Conservation (phyloP, 37 sponge, comb jelly and placozoan species). For the Ephydatia muelleri region DNA sequence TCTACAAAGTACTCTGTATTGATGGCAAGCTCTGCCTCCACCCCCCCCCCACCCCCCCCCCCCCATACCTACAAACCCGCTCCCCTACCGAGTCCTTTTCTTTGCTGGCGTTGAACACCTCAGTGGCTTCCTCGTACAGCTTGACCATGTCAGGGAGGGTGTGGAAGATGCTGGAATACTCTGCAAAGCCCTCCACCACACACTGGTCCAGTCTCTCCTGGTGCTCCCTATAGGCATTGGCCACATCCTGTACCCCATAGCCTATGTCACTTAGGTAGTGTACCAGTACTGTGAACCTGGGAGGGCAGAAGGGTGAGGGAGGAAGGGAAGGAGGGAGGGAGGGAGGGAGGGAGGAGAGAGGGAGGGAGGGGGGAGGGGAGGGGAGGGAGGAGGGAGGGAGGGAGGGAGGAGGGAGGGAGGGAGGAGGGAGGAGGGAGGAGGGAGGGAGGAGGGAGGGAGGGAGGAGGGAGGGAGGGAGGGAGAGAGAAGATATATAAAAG, state of each 20-base stretch:
- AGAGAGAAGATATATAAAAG: not conserved
- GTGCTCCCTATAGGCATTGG: conserved; percentile 18
- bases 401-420: too few species aligned
- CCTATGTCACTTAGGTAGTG: conserved; percentile 49
- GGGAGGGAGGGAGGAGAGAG: not conserved
- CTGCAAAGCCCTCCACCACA: conserved; percentile 35
- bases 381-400: not conserved
- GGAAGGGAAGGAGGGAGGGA: not conserved
- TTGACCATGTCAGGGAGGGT: conserved; percentile 74
- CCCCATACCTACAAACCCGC: not conserved
- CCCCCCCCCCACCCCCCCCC: not conserved
- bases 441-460: not conserved
- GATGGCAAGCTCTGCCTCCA: not conserved
- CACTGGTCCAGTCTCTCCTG: conserved; percentile 58
- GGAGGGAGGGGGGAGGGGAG: not conserved
- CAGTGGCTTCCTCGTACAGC: conserved; percentile 82
- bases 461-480: too few species aligned
- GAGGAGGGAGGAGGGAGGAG: not conserved
- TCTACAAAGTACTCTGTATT: not conserved
- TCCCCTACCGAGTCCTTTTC: conserved; percentile 65
- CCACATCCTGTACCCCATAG: conserved; percentile 23
- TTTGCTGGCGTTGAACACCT: conserved; percentile 61
- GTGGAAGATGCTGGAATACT: conserved; percentile 72
- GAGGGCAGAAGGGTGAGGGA: too few species aligned
- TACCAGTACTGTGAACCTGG: conserved; percentile 53